Evolutionary conservation across 2,113 vertebrate species (phyloP).

Genomic region (Pipa parva): DNA sequence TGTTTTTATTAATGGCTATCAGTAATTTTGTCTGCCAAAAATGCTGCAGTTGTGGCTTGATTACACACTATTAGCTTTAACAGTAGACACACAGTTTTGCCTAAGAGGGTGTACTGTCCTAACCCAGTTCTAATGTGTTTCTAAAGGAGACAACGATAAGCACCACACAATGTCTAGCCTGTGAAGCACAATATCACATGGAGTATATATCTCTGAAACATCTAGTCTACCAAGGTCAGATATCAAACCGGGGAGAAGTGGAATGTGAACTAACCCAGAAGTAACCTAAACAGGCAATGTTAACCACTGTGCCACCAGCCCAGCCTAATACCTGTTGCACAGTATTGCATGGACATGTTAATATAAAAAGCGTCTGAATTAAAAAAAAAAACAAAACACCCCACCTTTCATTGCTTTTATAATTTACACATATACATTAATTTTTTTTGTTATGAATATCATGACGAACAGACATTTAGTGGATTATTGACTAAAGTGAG

Average conservation of each 20-base stretch:
- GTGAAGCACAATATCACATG: conserved; percentile 55
- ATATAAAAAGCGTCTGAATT: too few species aligned
- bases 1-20: conserved; percentile 20
- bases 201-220: conserved; percentile 48
- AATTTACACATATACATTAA: too few species aligned
- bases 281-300: neutral
- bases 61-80: conserved; percentile 21
- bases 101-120: conserved; percentile 16
- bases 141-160: conserved; percentile 52
- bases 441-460: too few species aligned
- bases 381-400: too few species aligned
- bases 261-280: conserved; percentile 37
- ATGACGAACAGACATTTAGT: too few species aligned
- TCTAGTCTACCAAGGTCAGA: conserved; percentile 52
- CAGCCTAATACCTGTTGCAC: too few species aligned
- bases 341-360: too few species aligned
- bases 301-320: too few species aligned
- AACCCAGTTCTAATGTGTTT: conserved; percentile 30
- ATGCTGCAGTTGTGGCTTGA: conserved; percentile 18
- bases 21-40: conserved; percentile 13
- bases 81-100: neutral
- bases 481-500: too few species aligned
- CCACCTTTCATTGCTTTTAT: too few species aligned
- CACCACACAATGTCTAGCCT: conserved; percentile 52
- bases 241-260: conserved; percentile 15